Percentiles rank a stretch among this genome's conserved stretches.
These are phyloP conservation scores for Chinchilla lanigera DNA, from an alignment of 2,113 vertebrate species.

Conservation along the genomic window DNA sequence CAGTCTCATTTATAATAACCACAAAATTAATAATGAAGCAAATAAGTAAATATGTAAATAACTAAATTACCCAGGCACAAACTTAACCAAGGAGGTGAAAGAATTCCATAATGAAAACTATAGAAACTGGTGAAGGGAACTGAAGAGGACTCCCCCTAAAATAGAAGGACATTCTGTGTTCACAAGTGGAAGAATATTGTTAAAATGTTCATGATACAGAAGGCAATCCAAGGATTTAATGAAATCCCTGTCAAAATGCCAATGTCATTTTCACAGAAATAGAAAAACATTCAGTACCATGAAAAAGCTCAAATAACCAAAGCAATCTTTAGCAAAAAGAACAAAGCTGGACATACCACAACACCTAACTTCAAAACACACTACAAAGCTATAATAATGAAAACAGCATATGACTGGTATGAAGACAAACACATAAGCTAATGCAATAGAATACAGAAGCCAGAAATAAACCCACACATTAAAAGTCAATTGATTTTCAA, in stretches of 20 bases:
- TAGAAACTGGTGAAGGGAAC: neutral
- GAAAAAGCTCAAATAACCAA: neutral
- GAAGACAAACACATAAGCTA: neutral
- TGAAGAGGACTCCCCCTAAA: neutral
- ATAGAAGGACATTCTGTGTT: neutral
- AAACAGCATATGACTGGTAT: neutral
- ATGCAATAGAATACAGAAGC: neutral
- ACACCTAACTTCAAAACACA: neutral
- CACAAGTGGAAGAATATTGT: neutral
- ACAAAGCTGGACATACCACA: neutral
- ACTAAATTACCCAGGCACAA: neutral
- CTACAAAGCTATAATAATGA: neutral
- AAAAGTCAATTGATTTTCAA: neutral
- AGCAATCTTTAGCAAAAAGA: neutral
- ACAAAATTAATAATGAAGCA: neutral
- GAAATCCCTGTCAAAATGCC: neutral
- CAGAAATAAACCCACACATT: neutral
- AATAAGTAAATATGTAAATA: neutral
- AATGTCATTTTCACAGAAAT: neutral
- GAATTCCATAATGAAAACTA: neutral
- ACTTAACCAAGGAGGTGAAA: neutral
- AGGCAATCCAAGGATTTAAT: neutral
- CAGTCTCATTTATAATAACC: neutral
- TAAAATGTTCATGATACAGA: neutral
- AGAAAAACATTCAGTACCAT: neutral